Evolutionary conservation across 2,797 vertebrate species (phyloP), one percentile per base, ranked within the genome.

Genomic region (Sylvilagus floridanus): DNA sequence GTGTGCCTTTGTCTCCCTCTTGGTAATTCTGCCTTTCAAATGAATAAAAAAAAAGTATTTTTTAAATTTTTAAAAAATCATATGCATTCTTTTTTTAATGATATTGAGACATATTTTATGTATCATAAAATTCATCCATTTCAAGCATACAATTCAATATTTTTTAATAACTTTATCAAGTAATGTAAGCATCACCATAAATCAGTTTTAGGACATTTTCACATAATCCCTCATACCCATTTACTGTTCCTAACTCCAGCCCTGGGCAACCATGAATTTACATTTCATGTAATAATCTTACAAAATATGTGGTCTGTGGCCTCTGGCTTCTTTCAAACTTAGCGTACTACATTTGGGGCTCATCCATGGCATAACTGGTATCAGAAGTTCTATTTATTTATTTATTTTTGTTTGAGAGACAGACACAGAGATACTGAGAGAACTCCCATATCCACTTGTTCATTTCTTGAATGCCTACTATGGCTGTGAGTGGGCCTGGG

Each of bases 61-160:
- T 81, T 94, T 5, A 21, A 90, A 54, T 84, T 69, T 85, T 93
- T 7, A 16, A 85, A 71, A 91, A 76, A 8, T 92, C 79, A 65
- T 42, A 42, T 47, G 42, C 42, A 47, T 47, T 9, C 35, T 16
- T 76, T 65, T 84, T 79, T 85, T 68, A 78, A 75, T 28, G 81
- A 94, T 50, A 57, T 68, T 84, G 73, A 90, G 68, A 11, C 93
- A 30, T 69, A 88, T 37, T 88, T 92, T 50, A 52, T n/a, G 69
- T 79, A 68, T 54, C 35, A 65, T 91, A 87, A 92, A 94, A 87
- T 75, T 68, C 65, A 87, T 22, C 52, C 30, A 66, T 77, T 89
- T 91, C 22, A 26, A 57, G 19, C 11, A 54, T 91, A 73, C 2
- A 79, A 92, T 75, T 79, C 9, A 85, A 13, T 87, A 50, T 83